phyloP scores from a whole-genome alignment of 2,797 vertebrate genomes.

The Karalla daura region DNA sequence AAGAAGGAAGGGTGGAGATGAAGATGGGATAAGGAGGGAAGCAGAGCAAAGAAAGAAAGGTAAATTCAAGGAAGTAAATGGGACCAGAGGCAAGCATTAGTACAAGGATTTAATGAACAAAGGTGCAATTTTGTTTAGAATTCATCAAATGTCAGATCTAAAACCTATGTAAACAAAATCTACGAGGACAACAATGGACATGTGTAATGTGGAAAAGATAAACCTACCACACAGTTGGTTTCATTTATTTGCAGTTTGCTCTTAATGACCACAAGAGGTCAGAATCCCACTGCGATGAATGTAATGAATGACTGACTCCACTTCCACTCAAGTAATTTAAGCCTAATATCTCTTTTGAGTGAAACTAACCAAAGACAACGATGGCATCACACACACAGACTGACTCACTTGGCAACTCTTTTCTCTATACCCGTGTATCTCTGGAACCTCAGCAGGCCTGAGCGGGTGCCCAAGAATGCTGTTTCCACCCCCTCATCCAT shows the following conservation, averaged over 20 bases:
- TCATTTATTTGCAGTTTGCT: no score
- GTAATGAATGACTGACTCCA: background rate
- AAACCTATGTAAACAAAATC: no score
- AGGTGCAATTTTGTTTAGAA: background rate
- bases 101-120: background rate
- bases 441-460: conserved; percentile 89
- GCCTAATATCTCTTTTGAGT: no score
- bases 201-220: background rate
- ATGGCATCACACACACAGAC: background rate
- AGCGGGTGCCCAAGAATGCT: conserved; percentile 93
- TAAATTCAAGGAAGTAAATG: background rate
- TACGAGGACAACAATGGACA: background rate
- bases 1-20: background rate
- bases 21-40: background rate
- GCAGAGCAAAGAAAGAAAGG: background rate
- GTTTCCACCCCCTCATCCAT: conserved; percentile 86
- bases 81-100: background rate
- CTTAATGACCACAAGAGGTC: conserved; percentile 37
- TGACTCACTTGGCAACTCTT: conserved; percentile 87
- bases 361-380: no score
- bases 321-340: background rate
- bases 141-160: background rate
- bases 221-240: background rate
- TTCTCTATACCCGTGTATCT: conserved; percentile 90
- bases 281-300: background rate